Percentiles rank a stretch among this genome's conserved stretches.
Conservation (phyloP, 2,797 vertebrate species). For the Peromyscus nudipes region DNA sequence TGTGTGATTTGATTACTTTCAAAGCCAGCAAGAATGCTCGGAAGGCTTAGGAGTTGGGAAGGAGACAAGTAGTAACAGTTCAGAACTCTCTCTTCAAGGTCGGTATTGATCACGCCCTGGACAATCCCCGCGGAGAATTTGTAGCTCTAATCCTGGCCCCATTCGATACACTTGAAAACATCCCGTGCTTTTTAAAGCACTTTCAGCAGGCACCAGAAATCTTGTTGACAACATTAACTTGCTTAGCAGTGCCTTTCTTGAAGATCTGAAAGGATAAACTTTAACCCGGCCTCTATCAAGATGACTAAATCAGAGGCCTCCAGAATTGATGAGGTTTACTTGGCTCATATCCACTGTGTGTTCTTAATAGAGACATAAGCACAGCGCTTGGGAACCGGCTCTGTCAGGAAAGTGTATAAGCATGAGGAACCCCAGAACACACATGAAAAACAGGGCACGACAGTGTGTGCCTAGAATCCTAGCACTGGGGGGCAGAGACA, state of each 20-base stretch:
- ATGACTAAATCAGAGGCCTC: neutral
- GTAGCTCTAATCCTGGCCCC: rapidly evolving
- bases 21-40: neutral
- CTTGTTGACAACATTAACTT: neutral
- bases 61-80: neutral
- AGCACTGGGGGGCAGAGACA: neutral
- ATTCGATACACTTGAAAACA: neutral
- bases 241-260: conserved; percentile 52
- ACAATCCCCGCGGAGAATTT: rapidly evolving
- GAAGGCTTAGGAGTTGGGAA: neutral
- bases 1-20: conserved; percentile 9
- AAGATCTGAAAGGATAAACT: conserved; percentile 20
- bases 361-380: neutral
- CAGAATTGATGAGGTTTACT: neutral
- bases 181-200: neutral
- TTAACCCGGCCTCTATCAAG: neutral
- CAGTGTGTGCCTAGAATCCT: neutral
- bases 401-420: neutral
- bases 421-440: neutral
- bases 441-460: neutral
- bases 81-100: neutral
- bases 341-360: neutral
- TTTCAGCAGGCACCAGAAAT: neutral
- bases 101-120: neutral
- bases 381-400: neutral